A percentile compares a stretch with the other conserved stretches of the same genome.
Conservation (phyloP, 35 echinoderm and acorn worm genomes). For the Apostichopus parvimensis region DNA sequence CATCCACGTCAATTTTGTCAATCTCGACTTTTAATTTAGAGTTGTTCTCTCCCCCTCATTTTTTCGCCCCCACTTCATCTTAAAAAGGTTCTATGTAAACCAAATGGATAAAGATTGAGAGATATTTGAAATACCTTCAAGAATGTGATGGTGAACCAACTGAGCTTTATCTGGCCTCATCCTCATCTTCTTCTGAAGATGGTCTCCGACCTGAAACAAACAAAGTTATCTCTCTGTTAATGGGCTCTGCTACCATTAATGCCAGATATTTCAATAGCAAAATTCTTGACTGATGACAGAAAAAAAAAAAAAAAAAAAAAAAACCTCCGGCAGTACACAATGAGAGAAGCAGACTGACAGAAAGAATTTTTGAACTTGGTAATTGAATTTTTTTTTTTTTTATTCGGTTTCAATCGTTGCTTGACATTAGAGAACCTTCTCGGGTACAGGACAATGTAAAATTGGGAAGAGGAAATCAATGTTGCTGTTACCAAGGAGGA, state of each 20-base stretch:
- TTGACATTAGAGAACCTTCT: too few relatives aligned
- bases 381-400: neutral
- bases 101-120: neutral
- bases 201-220: conserved; percentile 88
- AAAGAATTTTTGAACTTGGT: neutral
- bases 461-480: too few relatives aligned
- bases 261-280: conserved; percentile 6
- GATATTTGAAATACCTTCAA: conserved; percentile 83
- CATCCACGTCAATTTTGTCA: too few relatives aligned
- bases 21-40: neutral
- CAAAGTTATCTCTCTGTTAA: conserved; percentile 33
- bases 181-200: conserved; percentile 96
- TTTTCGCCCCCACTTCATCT: neutral
- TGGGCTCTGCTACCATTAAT: neutral
- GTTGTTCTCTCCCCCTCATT: neutral
- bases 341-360: neutral
- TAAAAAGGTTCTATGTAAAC: neutral
- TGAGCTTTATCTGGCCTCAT: conserved; percentile 96
- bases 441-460: too few relatives aligned
- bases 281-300: conserved; percentile 16
- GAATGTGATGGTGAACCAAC: conserved; percentile 95
- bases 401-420: too few relatives aligned
- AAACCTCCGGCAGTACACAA: neutral
- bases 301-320: neutral
- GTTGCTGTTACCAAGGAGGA: too few relatives aligned